phyloP scores from a whole-genome alignment of 2,113 vertebrate species.

The Poicephalus meyeri region DNA sequence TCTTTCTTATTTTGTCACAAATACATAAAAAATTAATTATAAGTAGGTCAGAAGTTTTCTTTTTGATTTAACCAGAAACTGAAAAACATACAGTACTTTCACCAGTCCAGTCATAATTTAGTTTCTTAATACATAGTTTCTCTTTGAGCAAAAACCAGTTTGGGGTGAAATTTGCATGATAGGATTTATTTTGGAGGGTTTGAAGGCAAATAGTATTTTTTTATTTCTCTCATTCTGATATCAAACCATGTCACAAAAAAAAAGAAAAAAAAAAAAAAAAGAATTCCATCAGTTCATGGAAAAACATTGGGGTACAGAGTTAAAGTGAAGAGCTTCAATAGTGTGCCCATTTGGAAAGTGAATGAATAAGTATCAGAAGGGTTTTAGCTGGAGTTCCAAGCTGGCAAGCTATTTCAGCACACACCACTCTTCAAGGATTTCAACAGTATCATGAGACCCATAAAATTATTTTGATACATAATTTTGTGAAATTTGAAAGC shows the following conservation, averaged over 20 bases:
- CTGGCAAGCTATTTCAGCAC: not conserved
- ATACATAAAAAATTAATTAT: not conserved
- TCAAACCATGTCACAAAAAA: not conserved
- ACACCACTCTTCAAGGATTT: not conserved
- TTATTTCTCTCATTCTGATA: not conserved
- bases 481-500: slow-evolving; percentile 30
- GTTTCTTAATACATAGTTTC: not conserved
- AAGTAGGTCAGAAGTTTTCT: not conserved
- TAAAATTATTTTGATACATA: not conserved
- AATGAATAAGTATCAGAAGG: not conserved
- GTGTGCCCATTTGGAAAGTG: not conserved
- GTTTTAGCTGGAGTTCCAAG: not conserved
- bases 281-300: not conserved
- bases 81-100: not conserved
- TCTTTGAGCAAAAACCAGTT: not conserved
- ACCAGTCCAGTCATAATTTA: not conserved
- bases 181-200: not conserved
- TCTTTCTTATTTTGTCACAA: not conserved
- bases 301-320: not conserved
- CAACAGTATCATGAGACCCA: not conserved
- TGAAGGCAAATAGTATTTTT: not conserved
- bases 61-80: not conserved
- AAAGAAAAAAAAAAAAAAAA: not conserved
- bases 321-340: not conserved
- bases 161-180: not conserved